Conservation (phyloP, 53 echinoderm and acorn worm species). For the Patiria pectinifera region DNA sequence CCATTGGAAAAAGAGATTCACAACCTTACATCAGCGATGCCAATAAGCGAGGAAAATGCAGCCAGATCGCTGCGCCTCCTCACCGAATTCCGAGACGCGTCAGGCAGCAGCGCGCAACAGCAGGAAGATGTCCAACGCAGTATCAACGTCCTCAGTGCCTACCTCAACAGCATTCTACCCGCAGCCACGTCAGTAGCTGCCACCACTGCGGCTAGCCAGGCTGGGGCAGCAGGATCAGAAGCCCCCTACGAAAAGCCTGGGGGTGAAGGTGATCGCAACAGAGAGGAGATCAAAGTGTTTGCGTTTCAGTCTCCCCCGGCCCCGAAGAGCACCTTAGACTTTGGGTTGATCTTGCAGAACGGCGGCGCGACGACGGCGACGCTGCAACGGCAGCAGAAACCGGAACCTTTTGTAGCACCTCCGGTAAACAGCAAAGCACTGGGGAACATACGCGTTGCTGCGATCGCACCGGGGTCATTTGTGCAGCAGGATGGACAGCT, state of each 20-base stretch:
- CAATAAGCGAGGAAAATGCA: constrained; percentile 89
- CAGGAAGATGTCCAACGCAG: constrained; percentile 79
- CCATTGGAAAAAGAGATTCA: neutral
- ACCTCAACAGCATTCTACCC: constrained; percentile 74
- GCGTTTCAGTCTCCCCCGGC: constrained; percentile 71
- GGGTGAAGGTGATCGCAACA: constrained; percentile 59
- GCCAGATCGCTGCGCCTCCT: constrained; percentile 75
- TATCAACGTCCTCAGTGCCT: constrained; percentile 72
- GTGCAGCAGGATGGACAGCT: constrained; percentile 72
- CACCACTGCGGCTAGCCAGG: neutral
- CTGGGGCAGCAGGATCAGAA: constrained; percentile 5
- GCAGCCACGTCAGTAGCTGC: constrained; percentile 33
- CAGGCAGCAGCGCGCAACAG: constrained; percentile 53
- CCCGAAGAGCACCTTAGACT: constrained; percentile 73
- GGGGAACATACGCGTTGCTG: constrained; percentile 83
- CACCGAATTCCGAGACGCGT: constrained; percentile 74
- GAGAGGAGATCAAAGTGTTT: constrained; percentile 82
- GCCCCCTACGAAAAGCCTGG: neutral
- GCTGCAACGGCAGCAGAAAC: constrained; percentile 54
- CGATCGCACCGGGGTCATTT: constrained; percentile 65
- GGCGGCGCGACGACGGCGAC: constrained; percentile 57
- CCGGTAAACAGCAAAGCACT: constrained; percentile 45
- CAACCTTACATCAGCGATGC: constrained; percentile 60
- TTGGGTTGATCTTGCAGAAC: constrained; percentile 79
- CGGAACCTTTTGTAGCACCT: constrained; percentile 24